Evolutionary conservation across 2,113 vertebrate genomes (phyloP).

Genomic region (Menidia beryllina): DNA sequence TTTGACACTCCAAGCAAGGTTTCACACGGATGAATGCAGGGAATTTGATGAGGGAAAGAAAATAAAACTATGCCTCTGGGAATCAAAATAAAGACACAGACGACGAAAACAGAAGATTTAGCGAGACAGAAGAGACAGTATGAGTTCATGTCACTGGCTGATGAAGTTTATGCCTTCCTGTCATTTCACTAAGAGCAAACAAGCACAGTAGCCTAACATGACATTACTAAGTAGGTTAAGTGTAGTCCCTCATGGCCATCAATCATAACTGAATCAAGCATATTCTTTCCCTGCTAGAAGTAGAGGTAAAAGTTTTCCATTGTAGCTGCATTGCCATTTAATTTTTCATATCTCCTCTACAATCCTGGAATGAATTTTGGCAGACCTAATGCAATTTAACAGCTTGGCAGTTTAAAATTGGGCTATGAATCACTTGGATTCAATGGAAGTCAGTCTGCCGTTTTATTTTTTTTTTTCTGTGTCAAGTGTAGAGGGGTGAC

Average conservation of each 20-base stretch:
- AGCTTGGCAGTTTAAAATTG: conserved; percentile 99
- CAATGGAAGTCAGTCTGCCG: conserved; percentile 95
- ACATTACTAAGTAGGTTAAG: conserved; percentile 99
- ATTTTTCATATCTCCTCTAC: conserved; percentile 99
- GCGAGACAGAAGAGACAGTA: conserved; percentile 6
- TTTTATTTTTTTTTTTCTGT: conserved; percentile 97
- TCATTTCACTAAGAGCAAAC: conserved; percentile 99
- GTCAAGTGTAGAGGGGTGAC: conserved; percentile 80
- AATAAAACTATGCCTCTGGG: conserved; percentile 86
- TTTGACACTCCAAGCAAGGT: conserved; percentile 63
- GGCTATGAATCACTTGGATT: conserved; percentile 99
- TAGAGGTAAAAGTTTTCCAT: conserved; percentile 99
- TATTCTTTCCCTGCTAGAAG: conserved; percentile 86
- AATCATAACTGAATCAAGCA: conserved; percentile 98
- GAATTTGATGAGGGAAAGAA: conserved; percentile 77
- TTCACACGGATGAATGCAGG: conserved; percentile 41
- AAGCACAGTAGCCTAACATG: conserved; percentile 95
- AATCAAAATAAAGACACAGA: conserved; percentile 95
- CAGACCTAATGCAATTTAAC: conserved; percentile 99
- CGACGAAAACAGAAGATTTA: conserved; percentile 34
- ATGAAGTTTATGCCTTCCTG: conserved; percentile 99
- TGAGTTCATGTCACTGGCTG: conserved; percentile 90
- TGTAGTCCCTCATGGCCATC: conserved; percentile 97
- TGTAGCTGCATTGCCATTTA: conserved; percentile 99
- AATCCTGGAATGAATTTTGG: conserved; percentile 99